phyloP scores from a whole-genome alignment of 2,888 invertebrate genomes.

The Folsomia manolachei region DNA sequence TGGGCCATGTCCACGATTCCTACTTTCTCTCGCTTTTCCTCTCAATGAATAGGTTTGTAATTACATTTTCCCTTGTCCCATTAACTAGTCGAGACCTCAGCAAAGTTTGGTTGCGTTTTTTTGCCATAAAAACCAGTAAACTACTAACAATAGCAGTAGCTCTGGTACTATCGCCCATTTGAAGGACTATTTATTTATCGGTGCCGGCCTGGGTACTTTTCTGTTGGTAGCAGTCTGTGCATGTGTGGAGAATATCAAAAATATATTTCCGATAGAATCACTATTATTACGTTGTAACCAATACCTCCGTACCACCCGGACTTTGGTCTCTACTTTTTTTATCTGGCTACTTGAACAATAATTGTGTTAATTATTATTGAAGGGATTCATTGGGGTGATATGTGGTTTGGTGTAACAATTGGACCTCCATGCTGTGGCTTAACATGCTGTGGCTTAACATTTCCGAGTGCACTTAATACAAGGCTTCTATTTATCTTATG shows the following conservation, averaged over 20 bases:
- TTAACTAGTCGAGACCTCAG: neutral
- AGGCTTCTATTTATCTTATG: too few relatives aligned
- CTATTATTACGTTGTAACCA: neutral
- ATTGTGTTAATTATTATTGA: slow-evolving; percentile 8
- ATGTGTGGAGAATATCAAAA: neutral
- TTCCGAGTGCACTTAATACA: too few relatives aligned
- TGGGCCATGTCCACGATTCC: neutral
- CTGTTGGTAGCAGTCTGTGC: neutral
- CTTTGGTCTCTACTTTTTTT: neutral
- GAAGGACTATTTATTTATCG: neutral
- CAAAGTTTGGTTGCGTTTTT: neutral
- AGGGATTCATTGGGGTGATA: neutral
- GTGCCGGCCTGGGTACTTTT: neutral
- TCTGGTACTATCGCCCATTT: too few relatives aligned
- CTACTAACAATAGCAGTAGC: neutral
- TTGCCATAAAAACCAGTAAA: too few relatives aligned
- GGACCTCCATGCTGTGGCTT: neutral
- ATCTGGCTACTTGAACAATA: neutral
- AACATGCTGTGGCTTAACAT: neutral
- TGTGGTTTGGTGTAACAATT: neutral
- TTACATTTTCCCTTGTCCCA: neutral
- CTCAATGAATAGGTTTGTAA: slow-evolving; percentile 2
- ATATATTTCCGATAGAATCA: neutral
- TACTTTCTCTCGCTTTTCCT: neutral
- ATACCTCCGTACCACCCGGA: neutral